Conservation (phyloP, 2,888 invertebrate genomes). For the Diachrysia chrysitis region DNA sequence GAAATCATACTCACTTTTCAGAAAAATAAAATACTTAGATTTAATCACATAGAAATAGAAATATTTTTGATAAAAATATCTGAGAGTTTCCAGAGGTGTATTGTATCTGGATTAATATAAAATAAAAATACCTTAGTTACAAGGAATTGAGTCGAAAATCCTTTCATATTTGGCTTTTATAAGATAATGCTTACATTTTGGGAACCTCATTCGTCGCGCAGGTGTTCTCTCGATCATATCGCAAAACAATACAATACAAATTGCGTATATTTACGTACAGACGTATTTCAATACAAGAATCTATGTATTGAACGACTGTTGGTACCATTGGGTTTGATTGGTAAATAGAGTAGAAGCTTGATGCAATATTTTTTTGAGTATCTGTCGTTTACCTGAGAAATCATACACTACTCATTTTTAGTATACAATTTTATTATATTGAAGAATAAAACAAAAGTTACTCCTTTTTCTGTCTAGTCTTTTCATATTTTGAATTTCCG, state of each 20-base stretch:
- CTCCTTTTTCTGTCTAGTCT: too few relatives aligned
- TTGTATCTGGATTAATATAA: background rate
- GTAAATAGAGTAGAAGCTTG: background rate
- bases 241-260: conserved; percentile 13
- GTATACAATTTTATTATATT: too few relatives aligned
- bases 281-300: conserved; percentile 5
- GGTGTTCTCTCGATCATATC: conserved; percentile 22
- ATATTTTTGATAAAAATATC: background rate
- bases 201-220: conserved; percentile 25
- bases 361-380: background rate
- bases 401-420: too few relatives aligned
- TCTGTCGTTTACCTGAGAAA: too few relatives aligned
- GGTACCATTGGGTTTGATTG: background rate
- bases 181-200: background rate
- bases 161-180: conserved; percentile 1
- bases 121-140: background rate
- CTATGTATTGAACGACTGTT: conserved; percentile 12
- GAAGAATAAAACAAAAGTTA: too few relatives aligned
- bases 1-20: background rate
- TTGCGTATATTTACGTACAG: conserved; percentile 10
- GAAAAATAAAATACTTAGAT: background rate
- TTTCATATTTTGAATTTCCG: too few relatives aligned
- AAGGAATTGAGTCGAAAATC: background rate
- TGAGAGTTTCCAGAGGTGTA: background rate
- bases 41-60: background rate